Percentiles rank a stretch among this genome's conserved stretches.
These are phyloP conservation scores for Cheilosia impressa DNA, from an alignment of 2,888 invertebrate genomes.

Conservation along the genomic window DNA sequence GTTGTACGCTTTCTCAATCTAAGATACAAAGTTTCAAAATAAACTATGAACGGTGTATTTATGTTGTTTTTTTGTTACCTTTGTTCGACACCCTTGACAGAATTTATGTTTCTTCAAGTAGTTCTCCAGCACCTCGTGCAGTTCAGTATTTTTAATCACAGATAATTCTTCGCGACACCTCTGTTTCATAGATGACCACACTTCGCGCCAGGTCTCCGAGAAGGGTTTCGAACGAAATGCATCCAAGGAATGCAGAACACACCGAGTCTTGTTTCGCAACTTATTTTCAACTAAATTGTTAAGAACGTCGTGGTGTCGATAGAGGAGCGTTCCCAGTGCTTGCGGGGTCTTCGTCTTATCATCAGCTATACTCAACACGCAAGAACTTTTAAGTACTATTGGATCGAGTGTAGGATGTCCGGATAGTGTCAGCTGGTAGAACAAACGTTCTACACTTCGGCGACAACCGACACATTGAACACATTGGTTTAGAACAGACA, in stretches of 20 bases:
- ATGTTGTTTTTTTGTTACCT: slow-evolving; percentile 85
- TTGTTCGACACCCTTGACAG: slow-evolving; percentile 96
- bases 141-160: slow-evolving; percentile 92
- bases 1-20: slow-evolving; percentile 91
- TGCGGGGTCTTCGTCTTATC: slow-evolving; percentile 92
- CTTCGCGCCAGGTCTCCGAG: slow-evolving; percentile 91
- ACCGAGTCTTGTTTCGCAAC: slow-evolving; percentile 94
- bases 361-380: slow-evolving; percentile 91
- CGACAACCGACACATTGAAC: slow-evolving; percentile 98
- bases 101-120: slow-evolving; percentile 97
- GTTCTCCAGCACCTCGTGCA: slow-evolving; percentile 93
- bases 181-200: slow-evolving; percentile 93
- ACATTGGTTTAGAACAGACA: slow-evolving; percentile 93
- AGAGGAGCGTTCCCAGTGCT: slow-evolving; percentile 92
- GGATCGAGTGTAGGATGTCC: slow-evolving; percentile 95
- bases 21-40: slow-evolving; percentile 55
- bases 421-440: slow-evolving; percentile 92
- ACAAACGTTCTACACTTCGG: slow-evolving; percentile 94
- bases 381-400: slow-evolving; percentile 89
- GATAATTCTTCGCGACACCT: slow-evolving; percentile 93
- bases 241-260: slow-evolving; percentile 95
- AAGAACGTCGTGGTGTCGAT: slow-evolving; percentile 92
- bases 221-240: slow-evolving; percentile 91
- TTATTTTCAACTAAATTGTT: slow-evolving; percentile 91
- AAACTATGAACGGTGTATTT: neutral